Percentiles rank a stretch among this genome's conserved stretches.
phyloP scores from a whole-genome alignment of 2,113 vertebrate genomes.

The Agapornis roseicollis region DNA sequence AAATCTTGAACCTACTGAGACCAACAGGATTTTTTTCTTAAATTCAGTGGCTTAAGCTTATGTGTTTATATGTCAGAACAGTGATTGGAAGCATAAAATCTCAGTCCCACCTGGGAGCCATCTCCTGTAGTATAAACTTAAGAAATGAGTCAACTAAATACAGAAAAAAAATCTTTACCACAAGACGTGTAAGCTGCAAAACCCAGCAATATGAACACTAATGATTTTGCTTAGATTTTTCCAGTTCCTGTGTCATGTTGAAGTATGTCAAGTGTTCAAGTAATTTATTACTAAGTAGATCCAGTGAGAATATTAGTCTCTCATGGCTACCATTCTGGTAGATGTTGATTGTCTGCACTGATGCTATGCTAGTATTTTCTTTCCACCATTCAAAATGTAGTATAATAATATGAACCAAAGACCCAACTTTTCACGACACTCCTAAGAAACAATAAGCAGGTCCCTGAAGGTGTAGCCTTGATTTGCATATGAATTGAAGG shows the following conservation, averaged over 20 bases:
- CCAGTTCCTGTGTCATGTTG: not conserved
- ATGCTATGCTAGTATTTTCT: not conserved
- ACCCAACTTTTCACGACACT: not conserved
- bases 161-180: not conserved
- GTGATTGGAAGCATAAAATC: not conserved
- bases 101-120: not conserved
- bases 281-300: not conserved
- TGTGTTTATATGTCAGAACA: not conserved
- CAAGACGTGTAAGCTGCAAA: not conserved
- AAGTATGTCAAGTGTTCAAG: not conserved
- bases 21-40: not conserved
- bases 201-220: not conserved
- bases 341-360: not conserved
- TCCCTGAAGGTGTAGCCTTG: not conserved
- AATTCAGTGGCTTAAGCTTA: not conserved
- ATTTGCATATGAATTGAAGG: not conserved
- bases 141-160: not conserved
- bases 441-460: not conserved
- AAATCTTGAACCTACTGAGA: not conserved
- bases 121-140: not conserved
- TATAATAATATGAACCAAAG: not conserved
- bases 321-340: not conserved
- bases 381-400: not conserved
- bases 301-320: not conserved
- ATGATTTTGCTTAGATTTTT: not conserved